phyloP scores from a whole-genome alignment of 2,797 vertebrate genomes.

The Clarias pachynema region DNA sequence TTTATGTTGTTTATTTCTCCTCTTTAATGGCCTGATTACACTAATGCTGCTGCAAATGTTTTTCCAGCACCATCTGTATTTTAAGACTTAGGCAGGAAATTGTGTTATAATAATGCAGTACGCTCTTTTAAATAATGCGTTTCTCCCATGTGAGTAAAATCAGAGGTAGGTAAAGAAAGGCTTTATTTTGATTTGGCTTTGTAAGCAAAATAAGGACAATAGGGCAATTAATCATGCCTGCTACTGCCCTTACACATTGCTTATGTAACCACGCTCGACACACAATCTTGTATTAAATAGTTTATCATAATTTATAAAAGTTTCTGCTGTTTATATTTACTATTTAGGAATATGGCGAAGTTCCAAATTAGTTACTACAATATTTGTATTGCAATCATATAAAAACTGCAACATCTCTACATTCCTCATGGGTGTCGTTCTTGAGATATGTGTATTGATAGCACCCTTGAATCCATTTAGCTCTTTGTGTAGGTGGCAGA shows the following conservation, averaged over 20 bases:
- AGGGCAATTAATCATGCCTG: not conserved
- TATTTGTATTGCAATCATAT: not conserved
- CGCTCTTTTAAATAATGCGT: not conserved
- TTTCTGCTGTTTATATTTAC: not conserved
- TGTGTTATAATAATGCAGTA: slow-evolving; percentile 13
- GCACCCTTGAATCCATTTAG: slow-evolving; percentile 8
- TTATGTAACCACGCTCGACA: not conserved
- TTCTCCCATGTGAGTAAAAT: not conserved
- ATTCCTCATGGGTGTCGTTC: not conserved
- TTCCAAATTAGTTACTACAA: not conserved
- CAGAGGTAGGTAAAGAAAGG: not conserved
- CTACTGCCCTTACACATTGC: not conserved
- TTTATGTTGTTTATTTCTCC: not conserved
- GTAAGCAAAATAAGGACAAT: slow-evolving; percentile 5
- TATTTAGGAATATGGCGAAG: not conserved
- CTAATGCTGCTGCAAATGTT: not conserved
- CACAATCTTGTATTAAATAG: not conserved
- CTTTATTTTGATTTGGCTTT: slow-evolving; percentile 5
- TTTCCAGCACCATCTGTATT: slow-evolving; percentile 5
- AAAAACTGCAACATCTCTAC: not conserved
- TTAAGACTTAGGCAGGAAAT: slow-evolving; percentile 19
- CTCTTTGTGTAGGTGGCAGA: slow-evolving; percentile 27
- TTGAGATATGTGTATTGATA: not conserved
- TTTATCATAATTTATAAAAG: not conserved
- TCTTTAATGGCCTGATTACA: slow-evolving; percentile 29